Base-by-base conservation (phyloP, 2,113 vertebrate species). In the Ictalurus punctatus region DNA sequence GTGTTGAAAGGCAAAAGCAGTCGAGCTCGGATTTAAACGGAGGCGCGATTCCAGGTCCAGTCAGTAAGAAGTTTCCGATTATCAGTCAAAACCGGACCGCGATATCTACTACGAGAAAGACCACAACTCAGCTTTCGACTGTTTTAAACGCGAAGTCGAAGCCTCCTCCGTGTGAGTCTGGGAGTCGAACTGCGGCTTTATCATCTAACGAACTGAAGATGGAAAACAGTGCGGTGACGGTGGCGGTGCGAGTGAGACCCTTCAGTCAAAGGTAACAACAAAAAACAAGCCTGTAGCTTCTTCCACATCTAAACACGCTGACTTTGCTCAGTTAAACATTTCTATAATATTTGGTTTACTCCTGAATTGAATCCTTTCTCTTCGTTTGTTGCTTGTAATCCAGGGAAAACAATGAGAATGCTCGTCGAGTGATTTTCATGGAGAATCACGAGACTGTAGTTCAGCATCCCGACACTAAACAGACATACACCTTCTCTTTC, bases 241-340 rank as follows among this genome's bases (percentile, higher is more conserved):
- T 99, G 54, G 98, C 98, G 0, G 97, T 97, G 5, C 95, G 98
- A 0, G 92, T 98, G 0, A 95, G 98, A 3, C 98, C 98, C n/a
- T 97, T 99, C 93, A 98, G 90, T 89, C 94, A 89, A 89, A 97
- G 97, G 98, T 99, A 81, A 56, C 54, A 40, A 44, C 44, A 48
- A 76, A 9, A 93, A 85, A 82, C 13, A 5, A 19, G 4, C 16
- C n/a, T 69, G 54, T 37, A 0, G 0, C 52, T 69, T 37, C 9
- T 30, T 10, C 25, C 4, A 83, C 19, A 48, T 61, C 6, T 69
- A 2, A 85, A 4, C 80, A 6, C 0, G 5, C 54, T 58, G 79
- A 58, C 4, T 54, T 59, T 21, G 0, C n/a, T 21, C 7, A 4
- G 13, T 6, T 25, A 3, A 40, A 3, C 34, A 73, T 21, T 73